Base-by-base conservation (phyloP, 2,888 invertebrate species). In the Drosophila setosimentum region DNA sequence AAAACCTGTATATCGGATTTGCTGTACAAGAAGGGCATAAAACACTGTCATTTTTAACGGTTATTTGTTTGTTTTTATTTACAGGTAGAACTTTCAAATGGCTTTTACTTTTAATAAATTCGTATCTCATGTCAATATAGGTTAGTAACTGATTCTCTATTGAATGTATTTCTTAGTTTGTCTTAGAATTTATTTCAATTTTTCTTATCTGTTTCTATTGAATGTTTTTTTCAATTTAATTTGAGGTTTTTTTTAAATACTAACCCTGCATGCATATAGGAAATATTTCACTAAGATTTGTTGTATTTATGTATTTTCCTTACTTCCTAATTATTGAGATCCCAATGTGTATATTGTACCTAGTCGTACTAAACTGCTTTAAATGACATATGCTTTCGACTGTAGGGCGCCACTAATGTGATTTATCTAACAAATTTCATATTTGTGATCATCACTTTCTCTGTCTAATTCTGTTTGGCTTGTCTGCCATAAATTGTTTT, bases 371-470 rank as follows among this genome's bases (percentile, higher is more conserved):
- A 13, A 33, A 33, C 33, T 16, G 33, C 33, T 33, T 33, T 13
- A 13, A 33, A 33, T 33, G 33, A 13, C 33, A 33, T 42, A 42
- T 29, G 35, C n/a, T 71, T 67, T 33, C 11, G 32, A 55, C n/a
- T 62, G 48, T 53, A 40, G 66, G 69, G 63, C 60, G 63, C 69
- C 54, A 50, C 59, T 59, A 72, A 72, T 84, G 75, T 73, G 80
- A 77, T 89, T 64, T 76, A 80, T 76, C 80, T 74, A 84, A 87
- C 82, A 70, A 82, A 82, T 77, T 81, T 71, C 77, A 75, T 68
- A 68, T 83, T 73, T 78, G 72, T 72, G 87, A 73, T 82, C 75
- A 85, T 82, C 85, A 86, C 85, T 86, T 86, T 86, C 85, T 89
- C 85, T 80, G 82, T 76, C 73, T 87, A 84, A 85, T 87, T 85